Base-by-base conservation (phyloP, 2,797 vertebrate genomes). In the Melanotaenia nigrans region DNA sequence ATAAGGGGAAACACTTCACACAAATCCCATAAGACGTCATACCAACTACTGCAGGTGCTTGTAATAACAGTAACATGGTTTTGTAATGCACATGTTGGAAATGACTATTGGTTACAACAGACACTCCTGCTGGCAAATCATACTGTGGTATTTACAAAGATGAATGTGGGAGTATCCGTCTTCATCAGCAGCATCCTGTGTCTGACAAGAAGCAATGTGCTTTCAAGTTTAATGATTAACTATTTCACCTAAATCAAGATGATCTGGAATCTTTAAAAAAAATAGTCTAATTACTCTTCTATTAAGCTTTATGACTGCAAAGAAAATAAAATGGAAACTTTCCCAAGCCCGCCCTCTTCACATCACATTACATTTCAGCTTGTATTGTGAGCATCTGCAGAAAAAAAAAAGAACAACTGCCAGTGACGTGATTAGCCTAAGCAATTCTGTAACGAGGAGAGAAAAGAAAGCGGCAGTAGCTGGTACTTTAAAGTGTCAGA, bases 401-500 rank as follows among this genome's bases (percentile, higher is more conserved):
- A 80, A 83, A 54, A 72, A 72, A 81, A 79, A 84, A 83, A 88
- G 80, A 91, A 90, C 90, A 93, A 95, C 94, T 93, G 94, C 94
- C 94, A 86, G 88, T 82, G 92, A 93, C 90, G 92, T 94, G 90
- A 92, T 93, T 94, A 93, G 85, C 94, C 95, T 94, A 90, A 89
- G 90, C 92, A 93, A 92, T 95, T 76, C 95, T 93, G 94, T 93
- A 88, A 93, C 91, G 91, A 93, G 91, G 88, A 92, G 92, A 92
- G 94, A 94, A 94, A 91, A 86, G 90, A 93, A 91, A 90, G 92
- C 91, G 93, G 95, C 96, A 95, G 95, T 93, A 94, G 93, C 94
- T 95, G 94, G 94, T 92, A 97, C 96, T 98, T 97, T 96, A 96
- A 98, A 96, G 95, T 97, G 96, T 97, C 97, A 98, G 92, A 92